Base-by-base conservation (phyloP, 2,113 vertebrate species). In the Paramormyrops kingsleyae region DNA sequence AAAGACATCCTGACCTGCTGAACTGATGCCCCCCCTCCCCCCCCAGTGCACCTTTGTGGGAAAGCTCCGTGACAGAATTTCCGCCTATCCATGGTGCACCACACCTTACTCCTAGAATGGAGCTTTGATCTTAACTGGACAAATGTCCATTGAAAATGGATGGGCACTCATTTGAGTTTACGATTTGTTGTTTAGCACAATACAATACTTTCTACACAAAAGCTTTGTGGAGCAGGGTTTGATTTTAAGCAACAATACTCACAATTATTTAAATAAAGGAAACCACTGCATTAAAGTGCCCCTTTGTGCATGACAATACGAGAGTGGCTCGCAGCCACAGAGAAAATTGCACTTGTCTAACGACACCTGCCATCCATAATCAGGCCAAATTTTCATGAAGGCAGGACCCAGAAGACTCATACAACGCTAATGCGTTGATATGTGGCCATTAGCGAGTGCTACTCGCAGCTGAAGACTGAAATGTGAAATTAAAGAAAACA, bases 271-370 rank as follows among this genome's bases (percentile, higher is more conserved):
- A 19, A 6, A 42, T 80, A 35, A 80, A 80, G 74, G 42, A 47
- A 56, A 46, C 59, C 44, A 52, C 42, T 27, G 56, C 86, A 91
- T 88, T 90, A 89, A 87, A 92, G 93, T 35, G 91, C 90, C 91
- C 92, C 91, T 95, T 93, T 94, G 94, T 94, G 94, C 91, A 93
- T 89, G 92, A 83, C 88, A 90, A 90, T 74, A 91, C 87, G 62
- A 83, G 89, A 92, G 93, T 91, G 87, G 92, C 91, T 92, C 66
- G 59, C 89, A 93, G 90, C 91, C 46, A 50, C 80, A 86, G 53
- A 90, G 46, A 90, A 87, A 94, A 92, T 92, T 91, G 91, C 91
- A 92, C 92, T 94, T 93, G 93, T 95, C 93, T 93, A 94, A 92
- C 92, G 92, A 89, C 92, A 93, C 92, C 92, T 94, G 92, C 91